A percentile compares a stretch with the other conserved stretches of the same genome.
Evolutionary conservation across 2,888 invertebrate genomes (phyloP).

Genomic region (Agonopterix alstromeriana): DNA sequence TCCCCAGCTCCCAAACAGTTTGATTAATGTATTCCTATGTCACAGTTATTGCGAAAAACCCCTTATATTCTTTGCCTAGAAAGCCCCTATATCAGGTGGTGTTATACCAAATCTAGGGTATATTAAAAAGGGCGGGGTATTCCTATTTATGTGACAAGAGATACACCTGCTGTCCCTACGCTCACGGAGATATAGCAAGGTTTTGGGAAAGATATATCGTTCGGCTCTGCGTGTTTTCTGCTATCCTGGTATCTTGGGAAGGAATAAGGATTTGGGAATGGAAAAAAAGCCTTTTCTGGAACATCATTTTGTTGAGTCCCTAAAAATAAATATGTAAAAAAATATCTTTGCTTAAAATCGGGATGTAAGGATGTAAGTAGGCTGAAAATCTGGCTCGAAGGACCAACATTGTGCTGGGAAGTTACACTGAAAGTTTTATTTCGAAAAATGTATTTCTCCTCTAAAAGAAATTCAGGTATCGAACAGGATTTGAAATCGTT

Average conservation of each 20-base stretch:
- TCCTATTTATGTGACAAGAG: constrained; percentile 54
- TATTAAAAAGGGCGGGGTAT: constrained; percentile 64
- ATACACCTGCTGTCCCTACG: constrained; percentile 43
- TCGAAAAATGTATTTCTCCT: no score
- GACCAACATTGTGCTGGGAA: no score
- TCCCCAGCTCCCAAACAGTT: constrained; percentile 38
- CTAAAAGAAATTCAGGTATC: no score
- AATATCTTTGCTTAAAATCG: no score
- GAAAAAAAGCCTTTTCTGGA: no score
- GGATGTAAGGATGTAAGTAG: no score
- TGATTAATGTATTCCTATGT: constrained; percentile 72
- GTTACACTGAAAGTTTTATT: no score
- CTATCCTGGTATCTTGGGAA: neutral
- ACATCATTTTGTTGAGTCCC: no score
- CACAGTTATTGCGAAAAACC: constrained; percentile 59
- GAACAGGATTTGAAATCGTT: no score
- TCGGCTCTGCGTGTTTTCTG: constrained; percentile 1
- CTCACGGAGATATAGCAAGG: constrained; percentile 20
- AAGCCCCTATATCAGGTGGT: constrained; percentile 53
- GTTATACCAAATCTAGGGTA: constrained; percentile 72
- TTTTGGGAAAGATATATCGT: constrained; percentile 11
- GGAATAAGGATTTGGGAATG: no score
- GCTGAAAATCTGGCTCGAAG: no score
- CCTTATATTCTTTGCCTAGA: constrained; percentile 42
- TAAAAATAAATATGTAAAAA: no score